Evolutionary conservation across 2,888 invertebrate species (phyloP).

Genomic region (Alitta virens): DNA sequence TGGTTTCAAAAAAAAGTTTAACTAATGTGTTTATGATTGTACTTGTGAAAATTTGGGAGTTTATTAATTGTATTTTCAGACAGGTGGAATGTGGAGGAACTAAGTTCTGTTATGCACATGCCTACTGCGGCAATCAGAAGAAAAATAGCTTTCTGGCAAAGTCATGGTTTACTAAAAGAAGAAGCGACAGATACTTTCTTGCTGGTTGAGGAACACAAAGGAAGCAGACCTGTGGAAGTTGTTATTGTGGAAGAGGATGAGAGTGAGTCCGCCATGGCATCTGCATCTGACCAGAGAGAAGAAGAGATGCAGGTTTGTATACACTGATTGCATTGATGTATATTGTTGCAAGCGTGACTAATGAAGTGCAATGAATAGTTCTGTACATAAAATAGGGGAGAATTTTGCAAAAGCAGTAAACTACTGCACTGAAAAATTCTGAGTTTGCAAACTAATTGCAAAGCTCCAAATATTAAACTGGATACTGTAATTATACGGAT

Average conservation of each 20-base stretch:
- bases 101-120: conserved; percentile 82
- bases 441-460: no score
- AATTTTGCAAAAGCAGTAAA: no score
- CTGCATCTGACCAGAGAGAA: conserved; percentile 88
- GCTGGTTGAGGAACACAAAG: conserved; percentile 55
- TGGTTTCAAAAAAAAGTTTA: not conserved
- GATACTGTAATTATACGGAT: no score
- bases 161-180: conserved; percentile 83
- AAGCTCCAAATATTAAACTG: no score
- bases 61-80: conserved; percentile 55
- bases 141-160: conserved; percentile 90
- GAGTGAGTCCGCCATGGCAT: conserved; percentile 89
- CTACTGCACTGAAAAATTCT: no score
- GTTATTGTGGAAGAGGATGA: conserved; percentile 81
- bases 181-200: conserved; percentile 70
- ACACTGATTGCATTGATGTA: not conserved
- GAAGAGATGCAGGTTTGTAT: conserved; percentile 75
- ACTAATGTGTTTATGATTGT: not conserved
- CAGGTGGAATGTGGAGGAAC: conserved; percentile 82
- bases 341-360: no score
- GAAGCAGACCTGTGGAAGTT: conserved; percentile 20
- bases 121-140: conserved; percentile 80
- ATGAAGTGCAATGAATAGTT: no score
- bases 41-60: no score
- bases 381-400: no score